Conservation (phyloP, 2,888 invertebrate genomes). For the Tenthredo notha region DNA sequence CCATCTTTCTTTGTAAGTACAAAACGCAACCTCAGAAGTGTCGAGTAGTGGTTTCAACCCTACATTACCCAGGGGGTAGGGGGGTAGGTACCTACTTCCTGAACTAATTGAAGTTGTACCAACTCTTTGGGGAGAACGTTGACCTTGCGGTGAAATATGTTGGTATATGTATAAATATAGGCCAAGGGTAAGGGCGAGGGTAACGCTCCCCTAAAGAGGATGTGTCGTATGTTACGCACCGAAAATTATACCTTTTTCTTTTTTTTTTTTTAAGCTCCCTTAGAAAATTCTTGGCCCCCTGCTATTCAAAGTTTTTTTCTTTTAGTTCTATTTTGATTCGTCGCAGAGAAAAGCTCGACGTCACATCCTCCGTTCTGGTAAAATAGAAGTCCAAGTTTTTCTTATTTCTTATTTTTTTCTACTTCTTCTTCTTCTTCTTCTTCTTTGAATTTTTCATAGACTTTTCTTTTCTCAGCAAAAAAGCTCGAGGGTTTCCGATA, state of each 20-base stretch:
- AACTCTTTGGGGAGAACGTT: slow-evolving; percentile 38
- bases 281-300: neutral
- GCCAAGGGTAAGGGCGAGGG: slow-evolving; percentile 34
- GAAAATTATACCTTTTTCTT: neutral
- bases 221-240: neutral
- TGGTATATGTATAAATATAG: slow-evolving; percentile 23
- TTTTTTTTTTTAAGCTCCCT: no score
- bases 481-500: neutral
- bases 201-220: slow-evolving; percentile 32
- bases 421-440: no score
- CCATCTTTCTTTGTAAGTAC: neutral
- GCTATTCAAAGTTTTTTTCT: neutral
- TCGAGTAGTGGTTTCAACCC: neutral
- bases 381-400: neutral
- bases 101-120: slow-evolving; percentile 44
- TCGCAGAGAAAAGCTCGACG: no score
- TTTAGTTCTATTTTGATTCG: no score
- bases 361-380: no score
- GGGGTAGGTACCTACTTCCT: neutral
- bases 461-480: neutral
- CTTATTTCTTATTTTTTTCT: no score
- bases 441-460: neutral
- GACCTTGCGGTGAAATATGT: slow-evolving; percentile 35
- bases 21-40: neutral
- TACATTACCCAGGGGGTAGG: neutral